Evolutionary conservation across 2,113 vertebrate species (phyloP).

Genomic region (Callopanchax toddi): DNA sequence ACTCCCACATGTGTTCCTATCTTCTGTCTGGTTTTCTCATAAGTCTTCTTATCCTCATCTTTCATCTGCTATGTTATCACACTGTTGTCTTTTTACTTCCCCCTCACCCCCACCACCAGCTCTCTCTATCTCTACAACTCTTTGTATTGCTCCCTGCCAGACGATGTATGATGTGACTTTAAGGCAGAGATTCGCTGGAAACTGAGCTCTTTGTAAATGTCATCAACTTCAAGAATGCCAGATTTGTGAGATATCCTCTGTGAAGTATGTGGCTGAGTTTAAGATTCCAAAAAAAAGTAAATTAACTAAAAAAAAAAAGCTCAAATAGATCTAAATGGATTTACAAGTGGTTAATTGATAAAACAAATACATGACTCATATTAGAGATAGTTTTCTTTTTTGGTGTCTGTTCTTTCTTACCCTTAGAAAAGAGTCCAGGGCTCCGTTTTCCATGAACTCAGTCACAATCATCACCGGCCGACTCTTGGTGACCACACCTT

Average conservation of each 20-base stretch:
- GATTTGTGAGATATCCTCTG: constrained; percentile 43
- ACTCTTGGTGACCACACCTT: constrained; percentile 98
- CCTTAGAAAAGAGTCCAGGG: constrained; percentile 95
- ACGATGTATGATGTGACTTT: constrained; percentile 57
- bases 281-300: constrained; percentile 33
- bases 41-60: constrained; percentile 1
- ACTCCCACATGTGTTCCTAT: constrained; percentile 3
- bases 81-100: not conserved
- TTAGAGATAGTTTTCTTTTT: not conserved
- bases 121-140: constrained; percentile 7
- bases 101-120: constrained; percentile 1
- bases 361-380: no score
- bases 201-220: constrained; percentile 67
- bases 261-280: constrained; percentile 19
- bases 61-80: constrained; percentile 7
- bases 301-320: constrained; percentile 41
- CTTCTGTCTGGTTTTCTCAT: not conserved
- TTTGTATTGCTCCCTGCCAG: constrained; percentile 12
- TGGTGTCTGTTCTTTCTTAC: constrained; percentile 73
- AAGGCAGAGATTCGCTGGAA: constrained; percentile 57
- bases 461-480: constrained; percentile 98
- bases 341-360: no score
- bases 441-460: constrained; percentile 99
- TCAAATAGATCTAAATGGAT: constrained; percentile 9
- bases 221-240: constrained; percentile 43